Evolutionary conservation across 2,113 vertebrate species (phyloP).

Genomic region (Cynocephalus volans): DNA sequence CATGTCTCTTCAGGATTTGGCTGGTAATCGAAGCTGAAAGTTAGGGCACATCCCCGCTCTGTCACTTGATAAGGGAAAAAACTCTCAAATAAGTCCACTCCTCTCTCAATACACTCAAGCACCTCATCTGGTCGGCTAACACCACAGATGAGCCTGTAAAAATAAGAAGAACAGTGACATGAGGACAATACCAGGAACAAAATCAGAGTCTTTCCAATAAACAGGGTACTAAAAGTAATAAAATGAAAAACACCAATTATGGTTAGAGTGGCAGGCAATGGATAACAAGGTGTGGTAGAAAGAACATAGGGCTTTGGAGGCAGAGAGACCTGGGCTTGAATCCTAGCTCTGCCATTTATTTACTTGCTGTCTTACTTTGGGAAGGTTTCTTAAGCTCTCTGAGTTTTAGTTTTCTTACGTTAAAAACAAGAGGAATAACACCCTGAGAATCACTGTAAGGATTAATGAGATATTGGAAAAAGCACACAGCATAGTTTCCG

Average conservation of each 20-base stretch:
- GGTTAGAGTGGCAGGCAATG: background rate
- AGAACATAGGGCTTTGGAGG: background rate
- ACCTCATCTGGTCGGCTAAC: slow-evolving; percentile 96
- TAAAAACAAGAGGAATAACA: slow-evolving; percentile 34
- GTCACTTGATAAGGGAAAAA: slow-evolving; percentile 97
- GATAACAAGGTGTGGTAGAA: background rate
- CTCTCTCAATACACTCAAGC: slow-evolving; percentile 94
- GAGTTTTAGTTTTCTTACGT: slow-evolving; percentile 36
- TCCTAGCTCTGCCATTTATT: background rate
- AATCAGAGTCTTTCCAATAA: background rate
- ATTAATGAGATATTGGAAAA: slow-evolving; percentile 22
- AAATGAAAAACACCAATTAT: background rate
- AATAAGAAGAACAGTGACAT: slow-evolving; percentile 37
- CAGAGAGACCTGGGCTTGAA: background rate
- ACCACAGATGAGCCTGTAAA: slow-evolving; percentile 94
- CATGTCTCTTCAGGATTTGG: slow-evolving; percentile 92
- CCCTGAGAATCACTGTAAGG: background rate
- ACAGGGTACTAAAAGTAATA: background rate
- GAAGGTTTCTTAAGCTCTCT: slow-evolving; percentile 42
- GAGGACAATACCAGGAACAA: slow-evolving; percentile 39
- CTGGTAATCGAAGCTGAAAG: slow-evolving; percentile 91
- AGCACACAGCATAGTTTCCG: background rate
- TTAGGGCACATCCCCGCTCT: slow-evolving; percentile 95
- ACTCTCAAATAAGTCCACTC: slow-evolving; percentile 97
- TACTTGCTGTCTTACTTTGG: slow-evolving; percentile 15